These are phyloP conservation scores for Megalurothrips usitatus DNA, from an alignment of 2,888 invertebrate genomes.

Conservation along the genomic window DNA sequence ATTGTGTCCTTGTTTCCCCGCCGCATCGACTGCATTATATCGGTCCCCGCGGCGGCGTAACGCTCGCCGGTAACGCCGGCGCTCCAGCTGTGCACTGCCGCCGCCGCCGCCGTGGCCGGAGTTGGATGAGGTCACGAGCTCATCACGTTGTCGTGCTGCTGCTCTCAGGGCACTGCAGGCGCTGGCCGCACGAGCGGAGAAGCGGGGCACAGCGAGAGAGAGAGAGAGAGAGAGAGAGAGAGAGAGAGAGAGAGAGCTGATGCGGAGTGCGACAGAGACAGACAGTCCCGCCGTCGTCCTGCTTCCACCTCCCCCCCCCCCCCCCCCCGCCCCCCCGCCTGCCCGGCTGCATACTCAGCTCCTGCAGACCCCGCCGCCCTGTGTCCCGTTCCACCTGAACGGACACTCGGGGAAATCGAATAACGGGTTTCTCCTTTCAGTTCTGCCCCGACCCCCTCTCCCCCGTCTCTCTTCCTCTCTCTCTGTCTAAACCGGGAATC, in stretches of 20 bases:
- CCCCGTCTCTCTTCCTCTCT: too few species aligned
- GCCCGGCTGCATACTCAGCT: conserved; percentile 6
- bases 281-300: not conserved
- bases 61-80: not conserved
- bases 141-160: too few species aligned
- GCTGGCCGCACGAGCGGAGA: too few species aligned
- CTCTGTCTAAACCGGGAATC: too few species aligned
- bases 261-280: not conserved
- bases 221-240: not conserved
- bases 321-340: not conserved
- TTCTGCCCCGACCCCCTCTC: not conserved
- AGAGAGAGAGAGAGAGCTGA: not conserved
- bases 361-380: not conserved
- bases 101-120: too few species aligned
- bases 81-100: not conserved
- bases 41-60: not conserved
- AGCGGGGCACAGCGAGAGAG: too few species aligned
- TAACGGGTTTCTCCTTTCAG: not conserved
- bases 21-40: not conserved
- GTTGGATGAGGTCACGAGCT: too few species aligned
- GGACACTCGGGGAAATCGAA: not conserved
- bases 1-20: not conserved
- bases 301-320: not conserved
- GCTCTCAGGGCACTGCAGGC: too few species aligned
- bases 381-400: not conserved